Evolutionary conservation across 1,140 invertebrate species (phyloP).

Genomic region (Mesaphorura yosii): DNA sequence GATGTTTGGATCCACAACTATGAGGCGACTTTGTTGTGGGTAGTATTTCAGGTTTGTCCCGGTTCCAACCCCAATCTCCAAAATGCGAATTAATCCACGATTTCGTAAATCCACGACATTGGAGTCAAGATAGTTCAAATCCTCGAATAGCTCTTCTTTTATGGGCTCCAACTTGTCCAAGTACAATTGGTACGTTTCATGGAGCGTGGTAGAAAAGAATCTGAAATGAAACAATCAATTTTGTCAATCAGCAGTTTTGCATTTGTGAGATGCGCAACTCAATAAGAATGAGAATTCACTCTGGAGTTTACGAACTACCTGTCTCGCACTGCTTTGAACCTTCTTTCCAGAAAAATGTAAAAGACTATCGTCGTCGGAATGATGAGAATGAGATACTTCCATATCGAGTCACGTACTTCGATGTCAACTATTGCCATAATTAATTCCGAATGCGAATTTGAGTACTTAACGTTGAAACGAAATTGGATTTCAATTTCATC

Average conservation of each 20-base stretch:
- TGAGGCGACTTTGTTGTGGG: conserved; percentile 33
- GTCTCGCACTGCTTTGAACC: neutral
- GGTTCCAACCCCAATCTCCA: conserved; percentile 32
- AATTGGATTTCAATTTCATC: too few relatives aligned
- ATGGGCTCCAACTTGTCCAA: conserved; percentile 12
- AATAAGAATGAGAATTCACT: too few relatives aligned
- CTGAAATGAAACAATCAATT: conserved; percentile 15
- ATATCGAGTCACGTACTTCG: neutral
- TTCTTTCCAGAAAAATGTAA: neutral
- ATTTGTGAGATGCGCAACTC: neutral
- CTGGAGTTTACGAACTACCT: neutral
- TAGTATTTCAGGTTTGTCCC: conserved; percentile 35
- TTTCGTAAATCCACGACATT: conserved; percentile 25
- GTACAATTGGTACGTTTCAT: conserved; percentile 9
- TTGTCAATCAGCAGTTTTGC: neutral
- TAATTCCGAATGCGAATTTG: too few relatives aligned
- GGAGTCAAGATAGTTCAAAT: conserved; percentile 19
- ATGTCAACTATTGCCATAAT: conserved; percentile 3
- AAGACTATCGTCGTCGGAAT: neutral
- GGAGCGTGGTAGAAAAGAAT: conserved; percentile 15
- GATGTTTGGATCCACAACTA: conserved; percentile 34
- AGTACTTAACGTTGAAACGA: too few relatives aligned
- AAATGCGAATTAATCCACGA: conserved; percentile 26
- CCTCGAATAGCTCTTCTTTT: conserved; percentile 23
- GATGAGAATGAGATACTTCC: conserved; percentile 4